A percentile compares a stretch with the other conserved stretches of the same genome.
Conservation (phyloP, 2,888 invertebrate genomes). For the Trichogramma evanescens region DNA sequence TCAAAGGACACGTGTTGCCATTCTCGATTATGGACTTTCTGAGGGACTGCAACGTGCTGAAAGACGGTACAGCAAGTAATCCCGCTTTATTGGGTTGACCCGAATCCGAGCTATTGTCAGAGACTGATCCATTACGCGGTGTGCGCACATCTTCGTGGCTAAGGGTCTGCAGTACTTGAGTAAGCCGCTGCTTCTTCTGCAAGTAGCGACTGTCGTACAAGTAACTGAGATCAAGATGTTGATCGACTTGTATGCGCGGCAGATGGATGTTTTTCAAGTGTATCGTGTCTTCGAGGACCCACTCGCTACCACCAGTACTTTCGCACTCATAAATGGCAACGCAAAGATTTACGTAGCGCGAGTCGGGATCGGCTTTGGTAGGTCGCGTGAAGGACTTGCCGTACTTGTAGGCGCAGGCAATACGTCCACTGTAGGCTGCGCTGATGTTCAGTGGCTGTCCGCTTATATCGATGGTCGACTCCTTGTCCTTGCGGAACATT, state of each 20-base stretch:
- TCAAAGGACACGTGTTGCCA: slow-evolving; percentile 83
- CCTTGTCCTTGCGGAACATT: slow-evolving; percentile 68
- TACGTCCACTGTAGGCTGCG: slow-evolving; percentile 94
- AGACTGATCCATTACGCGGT: slow-evolving; percentile 53
- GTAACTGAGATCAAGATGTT: slow-evolving; percentile 76
- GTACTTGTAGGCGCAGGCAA: slow-evolving; percentile 95
- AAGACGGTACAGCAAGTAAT: slow-evolving; percentile 80
- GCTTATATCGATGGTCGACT: slow-evolving; percentile 66
- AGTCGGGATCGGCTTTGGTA: slow-evolving; percentile 67
- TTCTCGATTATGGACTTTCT: slow-evolving; percentile 84
- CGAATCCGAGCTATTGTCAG: slow-evolving; percentile 43
- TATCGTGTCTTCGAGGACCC: slow-evolving; percentile 93
- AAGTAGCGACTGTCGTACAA: slow-evolving; percentile 67
- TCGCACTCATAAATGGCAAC: slow-evolving; percentile 99
- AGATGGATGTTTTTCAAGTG: slow-evolving; percentile 87
- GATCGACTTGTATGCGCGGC: slow-evolving; percentile 73
- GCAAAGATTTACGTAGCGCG: slow-evolving; percentile 80
- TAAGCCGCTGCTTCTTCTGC: slow-evolving; percentile 75
- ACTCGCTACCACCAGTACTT: slow-evolving; percentile 90
- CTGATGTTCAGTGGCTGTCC: slow-evolving; percentile 87
- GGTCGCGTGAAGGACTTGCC: slow-evolving; percentile 82
- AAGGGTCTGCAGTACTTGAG: slow-evolving; percentile 74
- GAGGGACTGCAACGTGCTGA: slow-evolving; percentile 80
- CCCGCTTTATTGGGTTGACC: slow-evolving; percentile 46
- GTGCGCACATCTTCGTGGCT: slow-evolving; percentile 68